phyloP scores from a whole-genome alignment of 1,140 invertebrate species.

The Drosophila mayri region DNA sequence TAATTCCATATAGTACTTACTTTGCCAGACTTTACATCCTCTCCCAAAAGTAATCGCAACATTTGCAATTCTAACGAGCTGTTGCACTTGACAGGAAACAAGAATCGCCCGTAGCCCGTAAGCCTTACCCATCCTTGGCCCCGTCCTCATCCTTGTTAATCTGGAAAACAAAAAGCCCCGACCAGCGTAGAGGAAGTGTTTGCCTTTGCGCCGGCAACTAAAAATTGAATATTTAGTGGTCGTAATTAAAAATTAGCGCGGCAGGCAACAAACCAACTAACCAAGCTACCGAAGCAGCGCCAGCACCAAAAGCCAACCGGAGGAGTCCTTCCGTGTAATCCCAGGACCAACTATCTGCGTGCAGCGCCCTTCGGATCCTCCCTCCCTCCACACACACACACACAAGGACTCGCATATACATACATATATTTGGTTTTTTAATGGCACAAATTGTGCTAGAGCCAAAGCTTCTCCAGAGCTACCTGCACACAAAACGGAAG shows the following conservation, averaged over 20 bases:
- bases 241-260: slow-evolving; percentile 81
- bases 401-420: slow-evolving; percentile 38
- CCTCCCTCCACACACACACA: not conserved
- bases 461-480: slow-evolving; percentile 34
- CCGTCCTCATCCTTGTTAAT: slow-evolving; percentile 39
- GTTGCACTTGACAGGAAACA: slow-evolving; percentile 65
- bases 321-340: slow-evolving; percentile 55
- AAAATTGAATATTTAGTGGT: slow-evolving; percentile 83
- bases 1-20: slow-evolving; percentile 28
- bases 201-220: slow-evolving; percentile 66
- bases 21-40: slow-evolving; percentile 22
- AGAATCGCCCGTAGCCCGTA: slow-evolving; percentile 19
- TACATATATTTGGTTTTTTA: slow-evolving; percentile 75
- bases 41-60: slow-evolving; percentile 56
- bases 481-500: slow-evolving; percentile 65
- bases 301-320: slow-evolving; percentile 29
- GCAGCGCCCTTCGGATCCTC: slow-evolving; percentile 5
- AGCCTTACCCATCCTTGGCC: not conserved
- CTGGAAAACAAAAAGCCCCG: slow-evolving; percentile 60
- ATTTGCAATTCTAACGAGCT: slow-evolving; percentile 71
- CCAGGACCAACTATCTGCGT: slow-evolving; percentile 51
- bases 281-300: slow-evolving; percentile 23
- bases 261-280: slow-evolving; percentile 54
- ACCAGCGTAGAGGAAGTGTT: slow-evolving; percentile 64
- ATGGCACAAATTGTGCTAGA: slow-evolving; percentile 59